Evolutionary conservation across 2,113 vertebrate genomes (phyloP), one percentile per base, ranked within the genome.

Genomic region (western clawed frog (Xenopus tropicalis)): DNA sequence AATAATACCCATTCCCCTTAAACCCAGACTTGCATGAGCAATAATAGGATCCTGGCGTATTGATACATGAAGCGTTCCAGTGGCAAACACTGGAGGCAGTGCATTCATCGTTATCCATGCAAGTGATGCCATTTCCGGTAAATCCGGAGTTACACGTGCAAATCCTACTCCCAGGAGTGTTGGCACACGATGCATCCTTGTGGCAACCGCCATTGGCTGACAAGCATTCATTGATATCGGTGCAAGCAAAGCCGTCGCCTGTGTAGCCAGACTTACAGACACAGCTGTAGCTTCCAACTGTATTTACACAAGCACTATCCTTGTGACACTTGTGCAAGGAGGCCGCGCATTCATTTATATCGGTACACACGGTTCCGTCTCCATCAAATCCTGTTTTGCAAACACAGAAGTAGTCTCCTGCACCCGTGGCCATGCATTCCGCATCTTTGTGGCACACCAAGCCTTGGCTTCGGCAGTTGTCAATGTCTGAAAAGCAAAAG

Each of bases 1-100:
- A 81, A 78, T 93, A 93, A 80, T 88, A 90, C 20, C 92, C 92
- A 14, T 92, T 93, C 63, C 92, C 92, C 70, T 93, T 93, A 52
- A 85, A 93, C 42, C 92, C 92, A 14, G 56, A 0, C 46, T 90
- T 92, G 64, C 92, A 93, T 4, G 84, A 90, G 20, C 92, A 93
- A 2, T 79, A 12, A 0, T 89, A 90, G 17, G 91, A 93, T 13
- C 92, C 92, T 1, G 86, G 88, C 56, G 78, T 92, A 80, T 93
- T 93, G 61, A 72, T 86, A 64, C 92, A 93, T n/a, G 88, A 89
- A 29, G 92, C 92, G 3, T 92, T 88, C 92, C 92, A 93, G 62
- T 93, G 92, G 78, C 92, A 93, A 66, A 79, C 85, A 14, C 64
- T 51, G 6, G 29, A 37, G 10, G 1, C 72, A 2, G 51, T 10